Evolutionary conservation across 2,888 invertebrate species (phyloP), one percentile per base, ranked within the genome.

Genomic region (Ellobium chinense): DNA sequence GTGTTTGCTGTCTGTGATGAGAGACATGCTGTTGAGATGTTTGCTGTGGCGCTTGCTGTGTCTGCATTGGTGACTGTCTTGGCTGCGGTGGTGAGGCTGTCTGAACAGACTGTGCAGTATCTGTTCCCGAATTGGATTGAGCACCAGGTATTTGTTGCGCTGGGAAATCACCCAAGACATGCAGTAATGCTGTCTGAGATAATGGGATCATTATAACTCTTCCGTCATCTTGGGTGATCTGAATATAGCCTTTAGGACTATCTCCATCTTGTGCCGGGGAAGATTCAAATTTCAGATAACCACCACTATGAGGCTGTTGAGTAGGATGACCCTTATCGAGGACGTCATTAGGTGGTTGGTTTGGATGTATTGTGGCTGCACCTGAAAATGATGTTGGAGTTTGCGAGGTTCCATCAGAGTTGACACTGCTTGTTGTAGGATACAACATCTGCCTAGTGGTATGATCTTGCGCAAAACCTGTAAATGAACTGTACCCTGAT

Each of bases 121-220:
- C 31, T 31, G n/a, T n/a, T n/a, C n/a, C n/a, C n/a, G n/a, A n/a
- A n/a, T n/a, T 12, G 7, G 46, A 31, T 34, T 69, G 54, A 18
- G 21, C 31, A 7, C 31, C 18, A 14, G 34, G 24, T 1, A 29
- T 24, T 18, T 37, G 39, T 2, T 24, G 3, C 0, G 46, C 56
- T 14, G 58, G 31, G 27, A 66, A 18, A 12, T 68, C 68, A 9
- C 39, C 58, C 18, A 68, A 60, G 7, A 68, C 68, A 37, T 68
- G 77, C n/a, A 77, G 24, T 36, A 77, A 37, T 0, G 74, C 21
- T 18, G 14, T 58, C 39, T 60, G 68, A 18, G 58, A 37, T 21
- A 77, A 37, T 29, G 77, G 77, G 36, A 77, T 77, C 34, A 77
- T 9, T 1, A 77, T 36, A 34, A 68, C 56, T 29, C 68, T 31